These are phyloP conservation scores for Burhinus bistriatus DNA, from an alignment of 2,113 vertebrate species.

Conservation along the genomic window DNA sequence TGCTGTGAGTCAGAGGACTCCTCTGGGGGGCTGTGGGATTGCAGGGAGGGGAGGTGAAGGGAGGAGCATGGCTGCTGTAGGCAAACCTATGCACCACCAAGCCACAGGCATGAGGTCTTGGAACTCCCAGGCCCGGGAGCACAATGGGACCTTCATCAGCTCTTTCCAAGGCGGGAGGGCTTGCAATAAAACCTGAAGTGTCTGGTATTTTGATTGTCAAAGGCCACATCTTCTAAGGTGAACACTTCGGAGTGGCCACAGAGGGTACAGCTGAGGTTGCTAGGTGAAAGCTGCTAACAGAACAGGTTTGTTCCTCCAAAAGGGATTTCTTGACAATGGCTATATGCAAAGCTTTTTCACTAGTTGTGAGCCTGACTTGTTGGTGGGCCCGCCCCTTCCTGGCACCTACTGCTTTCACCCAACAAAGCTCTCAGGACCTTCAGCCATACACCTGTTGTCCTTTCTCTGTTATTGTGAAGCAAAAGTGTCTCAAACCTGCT, in stretches of 20 bases:
- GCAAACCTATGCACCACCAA: background rate
- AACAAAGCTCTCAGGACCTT: background rate
- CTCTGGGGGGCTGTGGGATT: background rate
- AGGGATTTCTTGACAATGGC: background rate
- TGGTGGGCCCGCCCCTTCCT: background rate
- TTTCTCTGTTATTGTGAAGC: background rate
- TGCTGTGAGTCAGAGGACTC: slow-evolving; percentile 21
- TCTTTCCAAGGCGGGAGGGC: slow-evolving; percentile 13
- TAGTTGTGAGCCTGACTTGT: background rate
- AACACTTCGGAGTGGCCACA: background rate
- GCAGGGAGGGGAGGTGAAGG: background rate
- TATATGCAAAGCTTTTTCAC: background rate
- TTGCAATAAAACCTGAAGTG: slow-evolving; percentile 32
- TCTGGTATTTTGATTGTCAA: slow-evolving; percentile 23
- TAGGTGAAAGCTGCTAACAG: background rate
- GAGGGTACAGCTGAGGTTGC: background rate
- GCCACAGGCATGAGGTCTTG: slow-evolving; percentile 49
- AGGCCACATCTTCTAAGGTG: background rate
- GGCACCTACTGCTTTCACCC: background rate
- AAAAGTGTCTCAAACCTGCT: background rate
- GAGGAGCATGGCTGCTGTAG: background rate
- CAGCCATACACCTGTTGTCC: background rate
- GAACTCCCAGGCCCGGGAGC: background rate
- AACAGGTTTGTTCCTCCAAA: background rate
- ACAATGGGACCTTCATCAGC: slow-evolving; percentile 7